Evolutionary conservation across 2,888 invertebrate species (phyloP).

Genomic region (Callinectes sapidus): DNA sequence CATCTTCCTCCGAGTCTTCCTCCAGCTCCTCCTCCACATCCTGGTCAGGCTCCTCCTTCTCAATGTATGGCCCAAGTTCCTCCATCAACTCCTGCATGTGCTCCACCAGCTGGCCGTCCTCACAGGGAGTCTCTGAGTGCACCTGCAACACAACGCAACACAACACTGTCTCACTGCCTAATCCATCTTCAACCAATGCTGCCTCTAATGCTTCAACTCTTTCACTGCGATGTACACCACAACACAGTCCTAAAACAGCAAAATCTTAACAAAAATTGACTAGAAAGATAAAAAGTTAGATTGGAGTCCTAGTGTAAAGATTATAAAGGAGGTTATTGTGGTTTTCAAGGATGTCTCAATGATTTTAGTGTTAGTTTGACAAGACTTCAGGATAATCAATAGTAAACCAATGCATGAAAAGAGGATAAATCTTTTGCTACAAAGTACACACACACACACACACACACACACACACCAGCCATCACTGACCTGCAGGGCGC

Average conservation of each 20-base stretch:
- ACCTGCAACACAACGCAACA: neutral
- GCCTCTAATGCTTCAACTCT: neutral
- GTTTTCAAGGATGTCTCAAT: no score
- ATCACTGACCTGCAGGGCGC: conserved; percentile 56
- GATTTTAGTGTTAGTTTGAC: no score
- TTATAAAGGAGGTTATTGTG: no score
- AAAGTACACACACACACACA: no score
- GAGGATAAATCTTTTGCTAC: no score
- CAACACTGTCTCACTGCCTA: neutral
- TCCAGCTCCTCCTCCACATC: conserved; percentile 16
- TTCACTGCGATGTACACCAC: no score
- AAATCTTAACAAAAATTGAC: no score
- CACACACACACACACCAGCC: neutral
- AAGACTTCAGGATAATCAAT: no score
- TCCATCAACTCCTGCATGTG: conserved; percentile 36
- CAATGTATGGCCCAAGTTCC: conserved; percentile 23
- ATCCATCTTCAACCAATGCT: neutral
- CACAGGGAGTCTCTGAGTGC: neutral
- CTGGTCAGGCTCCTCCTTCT: neutral
- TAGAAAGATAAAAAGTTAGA: no score
- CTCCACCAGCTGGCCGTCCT: conserved; percentile 30
- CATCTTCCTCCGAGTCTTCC: neutral
- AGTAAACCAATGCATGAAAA: no score
- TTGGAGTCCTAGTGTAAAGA: no score
- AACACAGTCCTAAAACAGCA: no score